These are phyloP conservation scores for Pantherophis guttatus DNA, from an alignment of 2,113 vertebrate species.

Conservation along the genomic window DNA sequence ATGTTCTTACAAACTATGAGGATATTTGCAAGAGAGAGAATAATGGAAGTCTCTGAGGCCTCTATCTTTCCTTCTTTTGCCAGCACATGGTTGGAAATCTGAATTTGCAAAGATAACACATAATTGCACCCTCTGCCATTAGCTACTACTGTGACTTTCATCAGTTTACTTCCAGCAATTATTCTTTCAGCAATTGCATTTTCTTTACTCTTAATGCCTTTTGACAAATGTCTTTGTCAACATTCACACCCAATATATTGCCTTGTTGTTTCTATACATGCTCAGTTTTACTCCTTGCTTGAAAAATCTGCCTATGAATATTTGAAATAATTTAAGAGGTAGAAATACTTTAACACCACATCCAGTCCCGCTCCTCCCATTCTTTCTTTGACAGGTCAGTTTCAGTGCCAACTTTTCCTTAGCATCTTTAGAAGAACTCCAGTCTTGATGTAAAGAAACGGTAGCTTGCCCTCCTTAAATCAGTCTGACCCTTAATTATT, in stretches of 20 bases:
- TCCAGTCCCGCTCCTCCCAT: constrained; percentile 55
- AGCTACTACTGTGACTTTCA: background rate
- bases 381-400: constrained; percentile 41
- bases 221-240: background rate
- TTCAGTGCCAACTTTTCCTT: constrained; percentile 48
- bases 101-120: background rate
- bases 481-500: constrained; percentile 25
- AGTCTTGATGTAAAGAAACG: constrained; percentile 49
- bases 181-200: background rate
- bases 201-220: background rate
- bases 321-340: constrained; percentile 32
- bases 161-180: background rate
- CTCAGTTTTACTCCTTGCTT: background rate
- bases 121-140: background rate
- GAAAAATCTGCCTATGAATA: constrained; percentile 18
- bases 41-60: background rate
- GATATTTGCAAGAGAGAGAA: background rate
- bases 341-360: background rate
- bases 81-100: background rate
- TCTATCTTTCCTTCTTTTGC: background rate
- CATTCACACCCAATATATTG: background rate
- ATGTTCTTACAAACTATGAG: background rate
- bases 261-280: background rate
- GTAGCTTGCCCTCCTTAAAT: constrained; percentile 52
- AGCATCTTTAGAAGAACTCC: constrained; percentile 44